A percentile compares a stretch with the other conserved stretches of the same genome.
Conservation (phyloP, 2,888 invertebrate species). For the Saturnia pavonia region DNA sequence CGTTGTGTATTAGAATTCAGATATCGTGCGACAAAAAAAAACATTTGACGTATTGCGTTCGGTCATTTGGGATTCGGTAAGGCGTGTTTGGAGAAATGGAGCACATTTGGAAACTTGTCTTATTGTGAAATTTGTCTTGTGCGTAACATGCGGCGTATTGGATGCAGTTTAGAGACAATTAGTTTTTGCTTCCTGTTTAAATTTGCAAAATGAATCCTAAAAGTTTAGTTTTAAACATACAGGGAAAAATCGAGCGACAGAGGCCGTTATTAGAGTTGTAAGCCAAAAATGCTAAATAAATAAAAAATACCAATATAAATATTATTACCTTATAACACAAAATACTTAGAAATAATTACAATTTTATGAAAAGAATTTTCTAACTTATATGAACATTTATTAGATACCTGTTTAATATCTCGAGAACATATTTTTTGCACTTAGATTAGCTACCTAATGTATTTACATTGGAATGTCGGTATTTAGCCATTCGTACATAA, state of each 20-base stretch:
- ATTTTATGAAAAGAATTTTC: background rate
- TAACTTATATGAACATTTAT: background rate
- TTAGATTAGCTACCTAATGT: background rate
- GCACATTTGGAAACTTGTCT: constrained; percentile 68
- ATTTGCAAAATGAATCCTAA: background rate
- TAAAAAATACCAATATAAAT: background rate
- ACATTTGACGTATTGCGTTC: constrained; percentile 71
- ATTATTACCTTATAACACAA: background rate
- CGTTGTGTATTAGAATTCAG: constrained; percentile 71
- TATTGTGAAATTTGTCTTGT: constrained; percentile 58
- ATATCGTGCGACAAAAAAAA: constrained; percentile 61
- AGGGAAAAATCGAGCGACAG: background rate
- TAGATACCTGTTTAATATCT: background rate
- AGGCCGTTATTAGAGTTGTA: background rate
- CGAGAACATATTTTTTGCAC: background rate
- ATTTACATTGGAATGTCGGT: background rate
- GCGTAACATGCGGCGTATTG: constrained; percentile 33
- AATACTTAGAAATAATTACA: background rate
- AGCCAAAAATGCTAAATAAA: background rate
- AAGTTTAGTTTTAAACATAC: background rate
- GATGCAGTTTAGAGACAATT: constrained; percentile 28
- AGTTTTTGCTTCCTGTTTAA: background rate
- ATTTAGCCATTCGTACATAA: background rate
- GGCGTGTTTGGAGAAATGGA: constrained; percentile 75
- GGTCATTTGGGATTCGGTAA: constrained; percentile 74